Evolutionary conservation across 2,113 vertebrate species (phyloP).

Genomic region (Epinephelus lanceolatus): DNA sequence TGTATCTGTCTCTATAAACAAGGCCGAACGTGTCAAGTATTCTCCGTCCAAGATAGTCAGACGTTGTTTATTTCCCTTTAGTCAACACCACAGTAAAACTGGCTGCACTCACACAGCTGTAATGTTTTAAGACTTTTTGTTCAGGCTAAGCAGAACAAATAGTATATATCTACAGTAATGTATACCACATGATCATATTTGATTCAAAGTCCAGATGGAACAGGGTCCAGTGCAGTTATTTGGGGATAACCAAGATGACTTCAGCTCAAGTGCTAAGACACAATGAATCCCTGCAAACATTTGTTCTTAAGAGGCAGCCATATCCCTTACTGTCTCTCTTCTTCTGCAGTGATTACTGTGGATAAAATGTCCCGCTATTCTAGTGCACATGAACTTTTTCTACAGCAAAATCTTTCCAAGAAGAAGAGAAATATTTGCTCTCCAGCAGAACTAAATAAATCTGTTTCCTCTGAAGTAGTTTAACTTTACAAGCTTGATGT

Average conservation of each 20-base stretch:
- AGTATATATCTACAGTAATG: not conserved
- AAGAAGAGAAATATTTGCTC: constrained; percentile 5
- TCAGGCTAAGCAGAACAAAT: constrained; percentile 16
- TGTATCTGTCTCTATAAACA: constrained; percentile 9
- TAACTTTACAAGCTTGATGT: constrained; percentile 23
- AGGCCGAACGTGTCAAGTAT: constrained; percentile 17
- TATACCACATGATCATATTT: constrained; percentile 23
- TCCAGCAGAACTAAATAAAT: not conserved
- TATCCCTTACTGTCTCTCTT: not conserved
- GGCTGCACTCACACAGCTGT: constrained; percentile 49
- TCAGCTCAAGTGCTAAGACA: not conserved
- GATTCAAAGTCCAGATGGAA: constrained; percentile 30
- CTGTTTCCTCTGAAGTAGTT: constrained; percentile 13
- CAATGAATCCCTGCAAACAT: not conserved
- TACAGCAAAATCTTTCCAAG: constrained; percentile 4
- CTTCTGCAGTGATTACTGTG: not conserved
- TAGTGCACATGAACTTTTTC: not conserved
- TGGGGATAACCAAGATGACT: not conserved
- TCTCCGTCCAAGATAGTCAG: constrained; percentile 33
- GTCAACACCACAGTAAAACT: not conserved
- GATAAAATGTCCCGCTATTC: constrained; percentile 9
- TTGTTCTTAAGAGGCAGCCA: not conserved
- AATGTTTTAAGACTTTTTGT: constrained; percentile 33
- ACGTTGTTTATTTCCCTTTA: constrained; percentile 51
- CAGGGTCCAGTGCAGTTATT: not conserved